These are phyloP conservation scores for Trichopria drosophilae DNA, from an alignment of 2,888 invertebrate genomes.

Conservation along the genomic window DNA sequence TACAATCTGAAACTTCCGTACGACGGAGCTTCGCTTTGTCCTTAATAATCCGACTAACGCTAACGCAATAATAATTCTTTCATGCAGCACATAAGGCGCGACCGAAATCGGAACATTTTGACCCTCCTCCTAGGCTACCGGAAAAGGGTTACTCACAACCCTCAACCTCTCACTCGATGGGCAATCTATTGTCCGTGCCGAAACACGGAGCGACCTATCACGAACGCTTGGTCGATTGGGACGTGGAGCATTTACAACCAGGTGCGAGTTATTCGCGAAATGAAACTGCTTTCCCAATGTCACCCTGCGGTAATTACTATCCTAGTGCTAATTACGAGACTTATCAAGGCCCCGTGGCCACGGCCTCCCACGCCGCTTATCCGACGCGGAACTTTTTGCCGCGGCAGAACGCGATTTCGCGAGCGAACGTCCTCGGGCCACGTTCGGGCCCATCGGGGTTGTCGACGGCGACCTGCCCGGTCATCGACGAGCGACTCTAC, in stretches of 20 bases:
- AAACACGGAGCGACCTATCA: slow-evolving; percentile 44
- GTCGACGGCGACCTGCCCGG: slow-evolving; percentile 20
- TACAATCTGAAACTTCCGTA: no score
- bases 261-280: slow-evolving; percentile 47
- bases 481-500: slow-evolving; percentile 34
- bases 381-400: no score
- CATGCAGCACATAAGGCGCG: slow-evolving; percentile 45
- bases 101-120: slow-evolving; percentile 56
- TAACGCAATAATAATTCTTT: slow-evolving; percentile 51
- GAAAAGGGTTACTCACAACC: slow-evolving; percentile 45
- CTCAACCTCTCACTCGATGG: slow-evolving; percentile 55
- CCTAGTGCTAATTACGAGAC: slow-evolving; percentile 24
- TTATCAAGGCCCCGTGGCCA: no score
- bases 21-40: no score
- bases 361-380: no score
- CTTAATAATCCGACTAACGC: no score
- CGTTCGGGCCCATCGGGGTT: no score
- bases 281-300: slow-evolving; percentile 35
- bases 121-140: slow-evolving; percentile 41
- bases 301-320: slow-evolving; percentile 36
- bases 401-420: no score
- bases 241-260: slow-evolving; percentile 46
- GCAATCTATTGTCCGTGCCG: slow-evolving; percentile 53
- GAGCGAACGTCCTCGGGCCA: no score
- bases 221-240: slow-evolving; percentile 54